Evolutionary conservation across 2,113 vertebrate species (phyloP).

Genomic region (Podarcis muralis): DNA sequence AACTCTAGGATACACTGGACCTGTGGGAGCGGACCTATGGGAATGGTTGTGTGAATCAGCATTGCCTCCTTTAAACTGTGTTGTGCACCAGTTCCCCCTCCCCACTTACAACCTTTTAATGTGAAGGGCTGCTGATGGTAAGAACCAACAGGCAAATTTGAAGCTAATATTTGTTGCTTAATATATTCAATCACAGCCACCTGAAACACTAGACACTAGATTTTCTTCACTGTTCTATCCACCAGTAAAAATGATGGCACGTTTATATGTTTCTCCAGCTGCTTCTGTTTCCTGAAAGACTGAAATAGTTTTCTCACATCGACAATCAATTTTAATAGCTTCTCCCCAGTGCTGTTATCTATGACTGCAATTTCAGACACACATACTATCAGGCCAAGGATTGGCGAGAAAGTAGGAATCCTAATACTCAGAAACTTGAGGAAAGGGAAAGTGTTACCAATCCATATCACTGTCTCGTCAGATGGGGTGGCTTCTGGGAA

Average conservation of each 20-base stretch:
- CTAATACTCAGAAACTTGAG: background rate
- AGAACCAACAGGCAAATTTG: conserved; percentile 30
- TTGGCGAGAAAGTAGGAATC: background rate
- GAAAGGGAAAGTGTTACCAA: background rate
- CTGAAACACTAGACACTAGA: conserved; percentile 40
- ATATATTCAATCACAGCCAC: conserved; percentile 38
- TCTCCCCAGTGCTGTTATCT: conserved; percentile 41
- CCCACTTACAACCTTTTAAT: conserved; percentile 20
- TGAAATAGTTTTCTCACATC: conserved; percentile 37
- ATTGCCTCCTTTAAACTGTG: background rate
- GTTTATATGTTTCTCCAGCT: conserved; percentile 55
- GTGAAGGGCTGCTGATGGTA: background rate
- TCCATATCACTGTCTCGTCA: background rate
- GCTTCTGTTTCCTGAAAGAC: conserved; percentile 41
- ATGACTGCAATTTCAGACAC: conserved; percentile 24
- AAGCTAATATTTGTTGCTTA: conserved; percentile 25
- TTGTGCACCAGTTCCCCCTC: background rate
- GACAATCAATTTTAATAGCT: conserved; percentile 56
- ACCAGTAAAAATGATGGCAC: conserved; percentile 55
- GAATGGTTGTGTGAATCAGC: background rate
- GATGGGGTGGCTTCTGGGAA: background rate
- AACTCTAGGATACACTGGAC: no score
- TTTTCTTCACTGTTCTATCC: conserved; percentile 50
- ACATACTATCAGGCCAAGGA: background rate
- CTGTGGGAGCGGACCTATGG: no score